Evolutionary conservation across 2,888 invertebrate species (phyloP), one percentile per base, ranked within the genome.

Genomic region (Leucozona laternaria): DNA sequence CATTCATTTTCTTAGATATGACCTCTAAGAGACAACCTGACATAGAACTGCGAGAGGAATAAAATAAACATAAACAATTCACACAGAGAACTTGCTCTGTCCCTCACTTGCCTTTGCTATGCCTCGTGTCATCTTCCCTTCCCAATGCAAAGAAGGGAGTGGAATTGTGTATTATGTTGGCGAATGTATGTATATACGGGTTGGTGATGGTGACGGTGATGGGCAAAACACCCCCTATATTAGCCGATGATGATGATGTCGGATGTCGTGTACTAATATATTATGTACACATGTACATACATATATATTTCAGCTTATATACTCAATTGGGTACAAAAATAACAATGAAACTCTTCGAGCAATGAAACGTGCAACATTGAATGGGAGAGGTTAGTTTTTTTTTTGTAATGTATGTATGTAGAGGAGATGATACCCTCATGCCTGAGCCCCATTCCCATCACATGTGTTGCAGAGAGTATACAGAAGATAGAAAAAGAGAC

Each of bases 21-120:
- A 85, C 85, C 85, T 85, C 85, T 78, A 85, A 85, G 81, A 85
- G 85, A 81, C 85, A 80, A 77, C 68, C 73, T 78, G 81, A 80
- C 85, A 85, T 57, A 80, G 77, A 80, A 80, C 22, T 37, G 62
- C 8, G 55, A 85, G 85, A 77, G 85, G 72, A 84, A 66, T 71
- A 80, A 85, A 84, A 84, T 57, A 80, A 85, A 85, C 76, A 80
- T 85, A 85, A 85, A 85, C 85, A 85, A 85, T 80, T 80, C 77
- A 68, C 76, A 72, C 60, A 45, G 43, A 45, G 57, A 34, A 6
- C 15, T 34, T 48, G 34, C 31, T 15, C 31, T 48, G 20, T 20
- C 48, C 28, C 28, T 48, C 45, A 11, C 28, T 31, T 17, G 62
- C 45, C 45, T 25, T 45, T 50, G 50, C 50, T 13, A 2, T 3